A percentile compares a stretch with the other conserved stretches of the same genome.
These are phyloP conservation scores for Hydrocynus forskahlii DNA, from an alignment of 2,797 vertebrate genomes.

Conservation along the genomic window DNA sequence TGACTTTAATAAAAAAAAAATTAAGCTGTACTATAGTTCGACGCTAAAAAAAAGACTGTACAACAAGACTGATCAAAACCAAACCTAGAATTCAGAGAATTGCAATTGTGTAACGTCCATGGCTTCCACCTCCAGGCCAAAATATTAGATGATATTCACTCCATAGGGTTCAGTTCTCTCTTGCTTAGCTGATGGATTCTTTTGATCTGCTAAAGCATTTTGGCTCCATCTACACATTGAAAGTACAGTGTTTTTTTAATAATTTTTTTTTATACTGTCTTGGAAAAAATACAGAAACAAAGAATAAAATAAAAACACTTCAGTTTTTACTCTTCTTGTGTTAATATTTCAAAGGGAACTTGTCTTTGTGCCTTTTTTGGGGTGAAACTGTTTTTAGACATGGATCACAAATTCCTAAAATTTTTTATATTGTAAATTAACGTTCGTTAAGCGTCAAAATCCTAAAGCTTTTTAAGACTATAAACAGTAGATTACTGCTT, in stretches of 20 bases:
- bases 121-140: not conserved
- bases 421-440: not conserved
- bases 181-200: not conserved
- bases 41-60: no score
- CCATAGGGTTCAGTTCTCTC: not conserved
- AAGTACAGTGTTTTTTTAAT: not conserved
- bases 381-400: constrained; percentile 1
- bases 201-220: constrained; percentile 3
- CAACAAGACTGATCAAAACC: not conserved
- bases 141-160: not conserved
- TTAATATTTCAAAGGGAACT: constrained; percentile 49
- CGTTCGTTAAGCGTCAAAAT: no score
- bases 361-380: constrained; percentile 12
- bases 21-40: no score
- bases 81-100: not conserved
- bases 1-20: not conserved
- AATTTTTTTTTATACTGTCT: not conserved
- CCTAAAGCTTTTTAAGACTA: no score
- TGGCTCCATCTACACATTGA: not conserved
- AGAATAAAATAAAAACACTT: constrained; percentile 37
- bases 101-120: not conserved
- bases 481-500: not conserved
- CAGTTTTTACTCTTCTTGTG: constrained; percentile 25
- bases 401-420: not conserved
- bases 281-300: constrained; percentile 9